Evolutionary conservation across 2,797 vertebrate genomes (phyloP).

Genomic region (Phalanger gymnotis): DNA sequence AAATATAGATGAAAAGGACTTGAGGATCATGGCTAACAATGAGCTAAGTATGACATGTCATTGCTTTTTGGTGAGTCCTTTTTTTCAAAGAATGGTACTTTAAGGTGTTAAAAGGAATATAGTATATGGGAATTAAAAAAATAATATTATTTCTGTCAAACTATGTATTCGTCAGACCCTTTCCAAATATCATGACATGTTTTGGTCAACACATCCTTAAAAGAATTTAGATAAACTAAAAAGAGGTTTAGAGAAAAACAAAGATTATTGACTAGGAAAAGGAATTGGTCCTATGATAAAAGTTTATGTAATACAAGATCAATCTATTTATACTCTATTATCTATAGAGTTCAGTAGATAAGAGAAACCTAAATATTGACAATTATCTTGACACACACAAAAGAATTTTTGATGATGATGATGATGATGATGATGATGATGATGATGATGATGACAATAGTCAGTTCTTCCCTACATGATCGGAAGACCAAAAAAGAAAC

Average conservation of each 20-base stretch:
- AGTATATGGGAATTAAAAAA: neutral
- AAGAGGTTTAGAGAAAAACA: neutral
- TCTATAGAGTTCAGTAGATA: conserved; percentile 7
- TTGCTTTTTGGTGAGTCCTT: neutral
- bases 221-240: neutral
- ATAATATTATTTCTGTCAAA: neutral
- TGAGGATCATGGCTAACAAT: neutral
- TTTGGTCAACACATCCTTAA: conserved; percentile 3
- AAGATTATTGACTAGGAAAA: neutral
- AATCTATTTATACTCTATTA: neutral
- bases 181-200: neutral
- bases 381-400: conserved; percentile 10
- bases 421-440: neutral
- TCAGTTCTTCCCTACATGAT: neutral
- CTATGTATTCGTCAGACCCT: neutral
- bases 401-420: neutral
- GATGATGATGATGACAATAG: neutral
- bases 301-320: neutral
- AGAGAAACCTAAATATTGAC: conserved; percentile 34
- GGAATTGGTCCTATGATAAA: neutral
- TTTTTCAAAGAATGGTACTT: neutral
- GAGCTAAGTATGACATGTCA: neutral
- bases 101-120: neutral
- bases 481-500: neutral
- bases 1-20: neutral